phyloP scores from a whole-genome alignment of 1,140 invertebrate genomes.

The Tetragnatha versicolor region DNA sequence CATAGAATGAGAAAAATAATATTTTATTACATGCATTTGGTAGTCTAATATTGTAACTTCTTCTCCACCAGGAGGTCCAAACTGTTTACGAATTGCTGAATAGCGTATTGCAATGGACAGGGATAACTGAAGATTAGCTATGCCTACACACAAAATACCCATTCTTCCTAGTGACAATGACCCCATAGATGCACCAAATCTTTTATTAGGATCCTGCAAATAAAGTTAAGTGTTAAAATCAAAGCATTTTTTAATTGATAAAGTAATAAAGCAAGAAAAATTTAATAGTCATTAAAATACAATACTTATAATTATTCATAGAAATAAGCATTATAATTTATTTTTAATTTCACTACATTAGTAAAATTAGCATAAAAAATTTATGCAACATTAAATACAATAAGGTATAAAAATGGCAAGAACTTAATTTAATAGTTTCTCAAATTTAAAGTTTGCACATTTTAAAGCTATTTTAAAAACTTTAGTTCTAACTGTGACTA shows the following conservation, averaged over 20 bases:
- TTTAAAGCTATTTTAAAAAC: too few species aligned
- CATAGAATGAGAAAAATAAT: neutral
- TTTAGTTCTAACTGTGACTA: neutral
- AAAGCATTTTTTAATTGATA: too few species aligned
- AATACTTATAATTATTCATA: too few species aligned
- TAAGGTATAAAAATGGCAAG: neutral
- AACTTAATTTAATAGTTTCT: too few species aligned
- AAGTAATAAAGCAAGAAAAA: too few species aligned
- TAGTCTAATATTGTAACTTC: slow-evolving; percentile 91
- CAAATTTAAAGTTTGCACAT: too few species aligned
- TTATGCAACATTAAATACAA: neutral
- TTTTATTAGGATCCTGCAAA: slow-evolving; percentile 74
- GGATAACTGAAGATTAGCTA: slow-evolving; percentile 74
- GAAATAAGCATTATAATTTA: too few species aligned
- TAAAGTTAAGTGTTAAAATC: too few species aligned
- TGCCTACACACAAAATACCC: slow-evolving; percentile 73
- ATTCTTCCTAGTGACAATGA: slow-evolving; percentile 84
- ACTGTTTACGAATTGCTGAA: slow-evolving; percentile 87
- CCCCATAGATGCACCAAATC: slow-evolving; percentile 80
- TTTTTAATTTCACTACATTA: too few species aligned
- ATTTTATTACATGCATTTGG: slow-evolving; percentile 73
- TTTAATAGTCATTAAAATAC: too few species aligned
- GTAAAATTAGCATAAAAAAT: too few species aligned
- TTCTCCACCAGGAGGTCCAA: slow-evolving; percentile 72
- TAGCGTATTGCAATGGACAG: slow-evolving; percentile 88